phyloP scores from a whole-genome alignment of 2,797 vertebrate species.

The Molossus alvarezi region DNA sequence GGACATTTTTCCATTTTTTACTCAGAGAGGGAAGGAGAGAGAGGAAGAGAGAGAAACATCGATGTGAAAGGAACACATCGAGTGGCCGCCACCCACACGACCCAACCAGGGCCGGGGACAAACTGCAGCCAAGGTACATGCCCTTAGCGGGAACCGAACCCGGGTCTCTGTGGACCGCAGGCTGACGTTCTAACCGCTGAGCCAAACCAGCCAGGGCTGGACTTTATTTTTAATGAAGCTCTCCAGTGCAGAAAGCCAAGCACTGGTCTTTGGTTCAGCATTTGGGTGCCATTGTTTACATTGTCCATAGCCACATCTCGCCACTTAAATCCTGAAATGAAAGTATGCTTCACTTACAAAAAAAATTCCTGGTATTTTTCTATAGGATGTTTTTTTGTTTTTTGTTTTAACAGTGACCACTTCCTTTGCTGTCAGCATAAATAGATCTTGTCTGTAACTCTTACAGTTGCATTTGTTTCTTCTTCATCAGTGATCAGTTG shows the following conservation, averaged over 20 bases:
- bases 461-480: not conserved
- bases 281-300: not conserved
- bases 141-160: no score
- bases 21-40: no score
- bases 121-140: no score
- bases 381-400: not conserved
- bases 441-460: not conserved
- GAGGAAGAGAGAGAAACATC: no score
- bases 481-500: not conserved
- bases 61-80: no score
- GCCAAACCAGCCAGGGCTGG: no score
- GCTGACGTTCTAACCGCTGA: no score
- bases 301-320: not conserved
- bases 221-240: not conserved
- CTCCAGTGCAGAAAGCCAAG: not conserved
- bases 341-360: not conserved
- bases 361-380: not conserved
- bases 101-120: no score
- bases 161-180: no score
- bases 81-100: no score
- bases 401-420: not conserved
- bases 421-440: not conserved
- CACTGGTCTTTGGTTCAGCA: not conserved
- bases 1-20: no score
- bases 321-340: not conserved